Base-by-base conservation (phyloP, 2,888 invertebrate genomes). In the Hyalella azteca region DNA sequence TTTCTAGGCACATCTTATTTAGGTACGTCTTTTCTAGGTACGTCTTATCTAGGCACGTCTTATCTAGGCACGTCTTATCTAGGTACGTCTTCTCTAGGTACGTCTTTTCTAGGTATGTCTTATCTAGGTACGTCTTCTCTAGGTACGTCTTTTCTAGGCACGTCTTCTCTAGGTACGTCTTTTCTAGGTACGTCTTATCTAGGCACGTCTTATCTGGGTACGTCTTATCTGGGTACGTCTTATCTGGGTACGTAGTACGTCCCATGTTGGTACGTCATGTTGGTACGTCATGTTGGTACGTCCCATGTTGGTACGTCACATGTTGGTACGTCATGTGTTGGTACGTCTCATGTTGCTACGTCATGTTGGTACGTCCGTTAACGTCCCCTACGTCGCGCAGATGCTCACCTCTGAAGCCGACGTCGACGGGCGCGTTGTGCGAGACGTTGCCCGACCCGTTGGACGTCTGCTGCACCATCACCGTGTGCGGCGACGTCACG, bases 391-490 rank as follows among this genome's bases (percentile, higher is more conserved):
- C 32, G 22, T 32, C 3, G 4, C 5, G 11, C 32, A 76, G 76
- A 49, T 73, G 73, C 26, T 39, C 73, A 11, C 73, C 73, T 19
- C 19, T 45, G 4, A 59, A 80, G 36, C 19, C 32, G 40, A 26
- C 45, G 0, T 50, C 75, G 4, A 40, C 81, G 0, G 81, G 60
- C 19, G 45, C 94, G 81, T 92, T 93, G 86, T 95, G 95, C 87
- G 93, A 95, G 60, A 92, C 93, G 86, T 91, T 95, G 0, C 92
- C 93, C 85, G 95, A 95, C 87, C 93, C 94, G 0, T 91, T 91
- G 78, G 95, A 96, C 87, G 89, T 92, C 1, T 96, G 96, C 87
- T 96, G 96, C 86, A 94, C 93, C 85, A 91, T 94, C 83, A 93
- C 95, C 82, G 90, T 95, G 3, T 96, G 96, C 87, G 95, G 95